Conservation (phyloP, 2,888 invertebrate species). For the Xanthia icteritia region DNA sequence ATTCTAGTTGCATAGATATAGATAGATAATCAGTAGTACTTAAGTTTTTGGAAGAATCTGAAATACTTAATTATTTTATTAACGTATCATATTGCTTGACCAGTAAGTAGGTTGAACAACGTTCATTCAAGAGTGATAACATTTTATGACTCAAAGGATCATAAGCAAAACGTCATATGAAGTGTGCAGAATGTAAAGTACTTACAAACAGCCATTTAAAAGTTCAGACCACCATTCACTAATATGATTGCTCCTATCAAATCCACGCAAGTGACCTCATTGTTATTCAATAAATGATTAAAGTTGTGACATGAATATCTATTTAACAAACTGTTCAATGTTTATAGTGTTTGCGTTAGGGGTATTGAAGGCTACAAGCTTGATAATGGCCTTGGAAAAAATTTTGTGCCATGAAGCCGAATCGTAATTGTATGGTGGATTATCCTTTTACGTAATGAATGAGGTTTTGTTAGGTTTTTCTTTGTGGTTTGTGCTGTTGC, state of each 20-base stretch:
- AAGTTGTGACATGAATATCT: constrained; percentile 66
- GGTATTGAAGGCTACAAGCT: constrained; percentile 56
- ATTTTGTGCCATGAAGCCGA: constrained; percentile 45
- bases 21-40: too few relatives aligned
- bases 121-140: background rate
- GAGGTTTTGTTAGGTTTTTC: constrained; percentile 17
- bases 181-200: constrained; percentile 47
- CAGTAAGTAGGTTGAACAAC: background rate
- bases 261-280: constrained; percentile 55
- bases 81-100: background rate
- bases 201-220: constrained; percentile 46
- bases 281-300: constrained; percentile 65
- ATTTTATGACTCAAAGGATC: constrained; percentile 10
- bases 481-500: background rate
- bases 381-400: constrained; percentile 63
- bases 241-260: constrained; percentile 57
- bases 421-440: constrained; percentile 46
- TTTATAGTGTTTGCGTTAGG: constrained; percentile 42
- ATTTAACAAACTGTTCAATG: constrained; percentile 37
- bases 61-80: background rate
- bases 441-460: constrained; percentile 43
- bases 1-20: background rate
- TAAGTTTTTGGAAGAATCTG: background rate
- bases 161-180: constrained; percentile 9
- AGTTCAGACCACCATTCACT: constrained; percentile 43